Base-by-base conservation (phyloP, 64 coral and sea anemone genomes). In the Astreopora myriophthalma region DNA sequence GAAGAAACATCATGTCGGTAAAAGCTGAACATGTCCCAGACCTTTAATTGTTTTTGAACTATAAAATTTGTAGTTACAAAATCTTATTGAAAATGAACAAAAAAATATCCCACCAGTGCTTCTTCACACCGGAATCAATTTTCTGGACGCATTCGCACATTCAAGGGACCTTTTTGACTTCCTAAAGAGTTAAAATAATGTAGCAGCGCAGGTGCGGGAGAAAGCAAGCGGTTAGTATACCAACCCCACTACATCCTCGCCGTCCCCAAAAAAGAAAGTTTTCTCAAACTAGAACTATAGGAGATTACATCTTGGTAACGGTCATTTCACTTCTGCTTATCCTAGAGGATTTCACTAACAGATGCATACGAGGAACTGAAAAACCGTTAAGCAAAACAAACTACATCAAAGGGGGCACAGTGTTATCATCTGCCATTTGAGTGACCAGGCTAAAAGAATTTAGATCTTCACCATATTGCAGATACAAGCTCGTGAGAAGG, bases 11-110 rank as follows among this genome's bases (percentile, higher is more conserved):
- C 3, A n/a, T 17, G 19, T 52, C 10, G 52, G 28, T 22, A 17
- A 30, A 44, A 30, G 75, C 75, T 51, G 25, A 27, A 16, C 26
- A 46, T 51, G 75, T 78, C 84, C 71, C 75, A 92, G 51, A 92
- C 23, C n/a, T 92, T 92, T 86, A 92, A 92, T 92, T 80, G 73
- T 86, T 93, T 86, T 87, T 93, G 76, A 93, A 76, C 73, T 93
- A 93, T 93, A 87, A 93, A 91, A 93, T 87, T 87, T 93, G 83
- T 93, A 93, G 73, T 93, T 93, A 93, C 81, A 93, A 93, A 93
- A 93, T 93, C 24, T 92, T 78, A 68, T 83, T 93, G 91, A 79
- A 64, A 87, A 93, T 67, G 84, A 93, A 93, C 85, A 38, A 93
- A 93, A 84, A 93, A 70, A 42, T 93, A n/a, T n/a, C 91, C 91